Conservation (phyloP, 2,888 invertebrate genomes). For the Eupithecia subfuscata region DNA sequence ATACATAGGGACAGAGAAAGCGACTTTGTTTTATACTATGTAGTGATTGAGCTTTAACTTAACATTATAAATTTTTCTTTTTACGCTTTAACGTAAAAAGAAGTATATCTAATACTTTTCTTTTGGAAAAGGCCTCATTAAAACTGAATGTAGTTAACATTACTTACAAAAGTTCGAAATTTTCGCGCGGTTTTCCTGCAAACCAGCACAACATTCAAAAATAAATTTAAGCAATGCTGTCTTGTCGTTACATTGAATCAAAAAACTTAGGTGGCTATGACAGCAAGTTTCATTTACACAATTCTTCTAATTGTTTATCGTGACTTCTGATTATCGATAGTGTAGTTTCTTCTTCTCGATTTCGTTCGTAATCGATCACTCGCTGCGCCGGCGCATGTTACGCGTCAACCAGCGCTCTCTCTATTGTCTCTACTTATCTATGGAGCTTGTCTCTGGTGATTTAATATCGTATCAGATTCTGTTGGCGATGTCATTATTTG, state of each 20-base stretch:
- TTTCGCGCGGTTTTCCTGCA: background rate
- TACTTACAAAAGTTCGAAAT: background rate
- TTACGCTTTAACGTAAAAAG: too few relatives aligned
- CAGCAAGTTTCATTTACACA: conserved; percentile 13
- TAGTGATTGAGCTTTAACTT: too few relatives aligned
- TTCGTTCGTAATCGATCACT: conserved; percentile 68
- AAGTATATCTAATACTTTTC: too few relatives aligned
- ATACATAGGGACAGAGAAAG: too few relatives aligned
- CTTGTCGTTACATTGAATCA: background rate
- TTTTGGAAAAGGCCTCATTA: too few relatives aligned
- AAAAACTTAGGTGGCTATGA: background rate
- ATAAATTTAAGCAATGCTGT: background rate
- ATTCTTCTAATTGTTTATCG: conserved; percentile 36
- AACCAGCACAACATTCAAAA: background rate
- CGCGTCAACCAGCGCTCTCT: conserved; percentile 59
- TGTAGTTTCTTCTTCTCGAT: conserved; percentile 44
- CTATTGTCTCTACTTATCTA: conserved; percentile 71
- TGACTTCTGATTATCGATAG: conserved; percentile 44
- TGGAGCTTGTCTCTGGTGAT: conserved; percentile 63
- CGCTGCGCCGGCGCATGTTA: conserved; percentile 50
- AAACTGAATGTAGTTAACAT: too few relatives aligned
- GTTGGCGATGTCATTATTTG: conserved; percentile 52
- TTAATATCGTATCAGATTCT: conserved; percentile 59
- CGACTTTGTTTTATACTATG: too few relatives aligned
- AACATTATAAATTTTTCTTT: too few relatives aligned